Evolutionary conservation across 2,888 invertebrate genomes (phyloP).

Genomic region (Campopleginae sp.): DNA sequence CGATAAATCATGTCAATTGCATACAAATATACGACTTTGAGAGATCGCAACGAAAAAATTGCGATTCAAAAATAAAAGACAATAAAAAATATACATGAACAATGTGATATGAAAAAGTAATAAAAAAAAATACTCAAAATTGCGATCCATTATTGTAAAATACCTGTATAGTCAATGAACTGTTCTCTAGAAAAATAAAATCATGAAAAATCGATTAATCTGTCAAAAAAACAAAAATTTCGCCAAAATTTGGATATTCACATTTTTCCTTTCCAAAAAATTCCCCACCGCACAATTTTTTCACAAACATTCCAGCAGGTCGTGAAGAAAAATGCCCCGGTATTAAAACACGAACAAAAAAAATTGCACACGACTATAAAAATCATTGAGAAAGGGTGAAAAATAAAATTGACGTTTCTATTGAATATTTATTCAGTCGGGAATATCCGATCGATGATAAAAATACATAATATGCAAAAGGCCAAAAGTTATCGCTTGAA

Average conservation of each 20-base stretch:
- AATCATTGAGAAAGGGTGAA: neutral
- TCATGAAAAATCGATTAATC: neutral
- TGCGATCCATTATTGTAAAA: slow-evolving; percentile 6
- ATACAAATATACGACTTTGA: neutral
- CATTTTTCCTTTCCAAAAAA: neutral
- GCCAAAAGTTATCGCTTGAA: slow-evolving; percentile 50
- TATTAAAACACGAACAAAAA: neutral
- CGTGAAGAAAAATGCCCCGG: neutral
- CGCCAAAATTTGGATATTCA: neutral
- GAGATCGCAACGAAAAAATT: neutral
- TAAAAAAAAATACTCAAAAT: neutral
- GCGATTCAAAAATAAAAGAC: slow-evolving; percentile 45
- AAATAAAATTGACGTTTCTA: neutral
- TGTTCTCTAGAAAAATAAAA: slow-evolving; percentile 14
- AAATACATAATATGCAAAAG: slow-evolving; percentile 35
- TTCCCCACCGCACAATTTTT: neutral
- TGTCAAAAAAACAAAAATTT: neutral
- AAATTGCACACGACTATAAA: neutral
- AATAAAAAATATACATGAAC: slow-evolving; percentile 52
- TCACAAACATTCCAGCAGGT: neutral
- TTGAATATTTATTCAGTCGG: slow-evolving; percentile 1
- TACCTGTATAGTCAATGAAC: slow-evolving; percentile 49
- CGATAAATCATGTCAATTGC: slow-evolving; percentile 36
- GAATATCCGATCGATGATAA: slow-evolving; percentile 32
- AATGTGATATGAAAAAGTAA: slow-evolving; percentile 1